These are phyloP conservation scores for Zaprionus lineosus DNA, from an alignment of 2,888 invertebrate species.

Conservation along the genomic window DNA sequence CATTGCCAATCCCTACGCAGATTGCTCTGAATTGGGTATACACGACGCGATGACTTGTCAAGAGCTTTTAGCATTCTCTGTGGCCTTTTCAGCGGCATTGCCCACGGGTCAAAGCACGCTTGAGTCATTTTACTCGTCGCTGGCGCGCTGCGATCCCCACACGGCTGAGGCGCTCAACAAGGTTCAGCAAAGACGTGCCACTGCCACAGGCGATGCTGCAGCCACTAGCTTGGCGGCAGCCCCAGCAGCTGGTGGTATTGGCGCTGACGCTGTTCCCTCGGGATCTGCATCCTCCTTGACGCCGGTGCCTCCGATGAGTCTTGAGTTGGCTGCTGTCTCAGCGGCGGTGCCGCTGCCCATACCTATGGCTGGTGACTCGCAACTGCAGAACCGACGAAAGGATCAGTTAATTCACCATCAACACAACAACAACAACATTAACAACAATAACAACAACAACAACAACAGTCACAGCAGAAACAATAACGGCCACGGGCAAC, in stretches of 20 bases:
- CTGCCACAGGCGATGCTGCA: conserved; percentile 77
- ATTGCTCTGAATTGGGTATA: conserved; percentile 84
- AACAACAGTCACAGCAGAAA: conserved; percentile 22
- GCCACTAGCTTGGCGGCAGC: not conserved
- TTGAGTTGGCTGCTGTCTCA: conserved; percentile 46
- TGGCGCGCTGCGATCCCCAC: conserved; percentile 87
- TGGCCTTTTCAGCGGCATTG: conserved; percentile 94
- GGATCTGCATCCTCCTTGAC: not conserved
- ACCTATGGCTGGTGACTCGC: conserved; percentile 12
- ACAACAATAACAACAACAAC: conserved; percentile 16
- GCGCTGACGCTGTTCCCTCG: conserved; percentile 27
- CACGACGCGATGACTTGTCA: conserved; percentile 87
- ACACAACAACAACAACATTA: conserved; percentile 28
- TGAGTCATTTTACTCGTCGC: conserved; percentile 91
- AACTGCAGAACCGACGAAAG: conserved; percentile 10
- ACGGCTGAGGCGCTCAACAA: conserved; percentile 79
- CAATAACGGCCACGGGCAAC: conserved; percentile 4
- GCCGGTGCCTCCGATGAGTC: conserved; percentile 5
- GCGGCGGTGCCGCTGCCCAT: conserved; percentile 38
- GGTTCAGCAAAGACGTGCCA: conserved; percentile 72
- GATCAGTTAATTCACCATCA: conserved; percentile 18
- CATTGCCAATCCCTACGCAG: conserved; percentile 82
- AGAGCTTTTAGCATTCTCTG: conserved; percentile 94
- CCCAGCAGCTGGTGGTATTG: not conserved
- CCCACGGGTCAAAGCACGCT: conserved; percentile 93